Evolutionary conservation across 1,140 invertebrate species (phyloP), one percentile per base, ranked within the genome.

Genomic region (Batillaria attramentaria): DNA sequence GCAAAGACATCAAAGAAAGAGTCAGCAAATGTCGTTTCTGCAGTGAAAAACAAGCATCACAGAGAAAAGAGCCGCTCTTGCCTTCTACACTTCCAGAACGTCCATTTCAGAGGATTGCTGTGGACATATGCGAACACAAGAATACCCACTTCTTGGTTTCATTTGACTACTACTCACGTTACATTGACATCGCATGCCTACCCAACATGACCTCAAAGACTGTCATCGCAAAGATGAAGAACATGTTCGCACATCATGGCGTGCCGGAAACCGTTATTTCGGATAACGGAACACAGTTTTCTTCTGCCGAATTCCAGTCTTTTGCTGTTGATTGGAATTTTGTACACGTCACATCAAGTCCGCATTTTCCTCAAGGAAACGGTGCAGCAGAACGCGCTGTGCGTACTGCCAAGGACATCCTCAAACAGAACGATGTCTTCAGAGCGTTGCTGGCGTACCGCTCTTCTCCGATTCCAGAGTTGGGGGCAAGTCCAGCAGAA

Each of bases 221-320:
- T 3, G 79, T 80, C 5, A 57, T 77, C 33, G 68, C 28, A 13
- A 77, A 70, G n/a, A 35, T 80, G 10, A 80, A 69, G 50, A 62
- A 35, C 20, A 42, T 65, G 1, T 80, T 79, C 41, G 16, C 28
- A 1, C 28, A 33, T 43, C 54, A 60, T 18, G 65, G 79, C 57
- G 35, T 50, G 24, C 74, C 79, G 62, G 66, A 77, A 41, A 39
- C 16, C 35, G 3, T 80, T 4, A 24, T 68, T 35, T 54, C 28
- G 13, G 73, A 80, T 60, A 69, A 69, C 28, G 75, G 79, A 28
- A 39, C 73, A 4, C 74, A 81, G 43, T 84, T 83, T 65, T 20
- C 37, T 20, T 69, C 74, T 28, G 46, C 31, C 10, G 79, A 80
- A 54, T 80, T 80, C 54, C 28, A 28, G 28, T n/a, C 33, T n/a